Conservation (phyloP, 2,113 vertebrate species). For the Tursiops truncatus region DNA sequence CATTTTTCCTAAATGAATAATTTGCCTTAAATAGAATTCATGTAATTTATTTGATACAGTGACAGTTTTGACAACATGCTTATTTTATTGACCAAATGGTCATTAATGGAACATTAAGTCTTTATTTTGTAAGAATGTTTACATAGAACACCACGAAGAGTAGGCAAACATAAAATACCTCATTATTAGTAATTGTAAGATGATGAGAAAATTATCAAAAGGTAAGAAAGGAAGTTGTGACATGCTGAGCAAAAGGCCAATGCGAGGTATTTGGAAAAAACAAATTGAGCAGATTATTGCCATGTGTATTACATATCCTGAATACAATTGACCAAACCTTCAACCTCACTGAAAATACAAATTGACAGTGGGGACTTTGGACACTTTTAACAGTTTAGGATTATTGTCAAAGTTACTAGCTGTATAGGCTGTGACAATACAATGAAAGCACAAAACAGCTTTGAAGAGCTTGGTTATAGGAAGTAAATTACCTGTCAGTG, state of each 20-base stretch:
- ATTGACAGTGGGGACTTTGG: background rate
- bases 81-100: background rate
- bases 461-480: background rate
- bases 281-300: background rate
- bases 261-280: background rate
- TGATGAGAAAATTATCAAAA: background rate
- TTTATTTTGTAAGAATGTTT: background rate
- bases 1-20: background rate
- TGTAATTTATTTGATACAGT: background rate
- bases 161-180: background rate
- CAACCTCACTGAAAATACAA: background rate
- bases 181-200: background rate
- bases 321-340: background rate
- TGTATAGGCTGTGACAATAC: background rate
- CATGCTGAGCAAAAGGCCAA: background rate
- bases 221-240: background rate
- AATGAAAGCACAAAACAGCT: background rate
- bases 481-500: constrained; percentile 47
- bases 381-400: background rate
- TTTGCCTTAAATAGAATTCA: background rate
- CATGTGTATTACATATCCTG: background rate
- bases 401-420: constrained; percentile 70
- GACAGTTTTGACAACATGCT: background rate
- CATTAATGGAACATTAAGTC: background rate
- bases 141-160: background rate